Evolutionary conservation across 1,140 invertebrate species (phyloP), one percentile per base, ranked within the genome.

Genomic region (Littorina saxatilis): DNA sequence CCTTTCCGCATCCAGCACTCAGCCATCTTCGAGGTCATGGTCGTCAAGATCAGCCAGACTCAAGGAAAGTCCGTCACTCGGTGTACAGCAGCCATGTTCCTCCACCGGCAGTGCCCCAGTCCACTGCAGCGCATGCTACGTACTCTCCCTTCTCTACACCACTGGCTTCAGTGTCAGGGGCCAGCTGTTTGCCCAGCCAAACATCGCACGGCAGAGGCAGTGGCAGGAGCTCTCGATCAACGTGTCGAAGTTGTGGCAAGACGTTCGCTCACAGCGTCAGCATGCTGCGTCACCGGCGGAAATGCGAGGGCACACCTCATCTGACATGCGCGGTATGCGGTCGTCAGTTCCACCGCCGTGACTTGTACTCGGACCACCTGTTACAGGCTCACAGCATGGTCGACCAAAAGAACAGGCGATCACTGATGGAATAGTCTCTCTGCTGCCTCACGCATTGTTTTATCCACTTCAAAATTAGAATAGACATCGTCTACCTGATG

Each of bases 221-320:
- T n/a, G 61, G 32, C 66, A 15, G 13, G 32, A 15, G 11, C 7
- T 17, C 61, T 5, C 70, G 70, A 2, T 32, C 39, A 4, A 39
- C 40, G 13, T 78, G 76, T 15, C 52, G 76, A 4, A 78, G 11
- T 37, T 78, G 76, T 58, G 76, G 76, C 76, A 78, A 78, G 58
- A 63, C 76, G 23, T 78, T 58, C 76, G 39, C 55, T 15, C 76
- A 78, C 37, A 63, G 39, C 37, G 50, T 58, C 35, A 78, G 37
- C 76, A 78, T 78, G 76, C 76, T 78, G 76, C 76, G 76, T 17
- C 76, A 78, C 76, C 52, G 76, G 39, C 55, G 76, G 55, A 58
- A 63, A 23, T 78, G 76, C 39, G 76, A 78, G 55, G 76, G 76
- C 9, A 78, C 76, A 3, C 55, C 39, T 13, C 76, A 78, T 58